phyloP scores from a whole-genome alignment of 2,113 vertebrate genomes.

The Pionites leucogaster region DNA sequence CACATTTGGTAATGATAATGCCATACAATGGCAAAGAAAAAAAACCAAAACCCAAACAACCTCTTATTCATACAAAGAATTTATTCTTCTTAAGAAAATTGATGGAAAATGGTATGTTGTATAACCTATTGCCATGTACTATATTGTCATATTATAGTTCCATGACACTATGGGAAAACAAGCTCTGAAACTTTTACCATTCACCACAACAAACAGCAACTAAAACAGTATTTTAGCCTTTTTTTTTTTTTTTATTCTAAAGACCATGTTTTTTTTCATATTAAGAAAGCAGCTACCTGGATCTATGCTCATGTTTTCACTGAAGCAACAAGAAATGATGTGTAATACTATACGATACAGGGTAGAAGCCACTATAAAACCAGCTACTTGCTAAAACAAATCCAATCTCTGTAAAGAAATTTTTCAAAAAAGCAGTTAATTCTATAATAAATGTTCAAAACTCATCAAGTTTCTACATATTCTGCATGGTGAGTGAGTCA shows the following conservation, averaged over 20 bases:
- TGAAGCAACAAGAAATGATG: background rate
- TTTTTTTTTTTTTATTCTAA: background rate
- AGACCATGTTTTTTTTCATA: fast-evolving
- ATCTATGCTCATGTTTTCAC: background rate
- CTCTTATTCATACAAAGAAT: background rate
- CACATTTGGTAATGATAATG: background rate
- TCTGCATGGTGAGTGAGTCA: background rate
- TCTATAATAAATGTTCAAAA: background rate
- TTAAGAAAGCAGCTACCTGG: background rate
- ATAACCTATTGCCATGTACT: background rate
- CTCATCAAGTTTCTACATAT: background rate
- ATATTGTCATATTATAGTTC: background rate
- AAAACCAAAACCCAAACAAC: background rate
- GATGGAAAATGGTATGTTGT: background rate
- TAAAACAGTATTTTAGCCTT: background rate
- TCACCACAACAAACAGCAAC: background rate
- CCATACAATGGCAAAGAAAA: background rate
- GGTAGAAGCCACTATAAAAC: background rate
- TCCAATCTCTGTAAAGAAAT: background rate
- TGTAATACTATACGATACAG: background rate
- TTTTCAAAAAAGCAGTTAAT: background rate
- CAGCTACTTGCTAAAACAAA: background rate
- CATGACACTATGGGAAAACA: background rate
- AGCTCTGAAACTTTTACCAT: background rate
- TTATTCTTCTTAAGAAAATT: background rate